Percentiles rank a stretch among this genome's conserved stretches.
Conservation (phyloP, 2,797 vertebrate species). For the Neosilurus mollespiculum region DNA sequence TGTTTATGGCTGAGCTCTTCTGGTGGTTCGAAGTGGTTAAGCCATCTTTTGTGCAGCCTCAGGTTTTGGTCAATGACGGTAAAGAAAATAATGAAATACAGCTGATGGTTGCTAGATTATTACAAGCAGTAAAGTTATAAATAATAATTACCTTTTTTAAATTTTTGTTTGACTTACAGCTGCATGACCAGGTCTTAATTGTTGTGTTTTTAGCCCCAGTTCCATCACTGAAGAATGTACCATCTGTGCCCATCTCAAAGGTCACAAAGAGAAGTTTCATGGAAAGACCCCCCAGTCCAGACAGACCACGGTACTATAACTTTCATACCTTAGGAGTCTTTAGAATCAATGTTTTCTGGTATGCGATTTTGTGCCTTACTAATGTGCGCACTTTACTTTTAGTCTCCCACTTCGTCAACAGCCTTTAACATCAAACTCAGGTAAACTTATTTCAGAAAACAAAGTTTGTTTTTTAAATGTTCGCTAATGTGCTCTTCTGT, state of each 20-base stretch:
- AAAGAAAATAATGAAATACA: conserved; percentile 21
- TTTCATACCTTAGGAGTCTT: neutral
- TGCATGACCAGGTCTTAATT: neutral
- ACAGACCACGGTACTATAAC: conserved; percentile 82
- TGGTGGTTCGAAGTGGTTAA: conserved; percentile 97
- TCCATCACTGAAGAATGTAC: conserved; percentile 71
- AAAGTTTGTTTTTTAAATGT: neutral
- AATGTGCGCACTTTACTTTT: conserved; percentile 3
- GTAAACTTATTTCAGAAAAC: conserved; percentile 63
- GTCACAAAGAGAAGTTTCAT: conserved; percentile 81
- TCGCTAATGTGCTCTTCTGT: neutral
- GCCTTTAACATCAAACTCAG: conserved; percentile 78
- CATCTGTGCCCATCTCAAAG: conserved; percentile 78
- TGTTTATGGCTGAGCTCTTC: conserved; percentile 97
- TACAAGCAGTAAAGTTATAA: neutral
- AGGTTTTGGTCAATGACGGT: conserved; percentile 71
- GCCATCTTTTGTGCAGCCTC: conserved; percentile 92
- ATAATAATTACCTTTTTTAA: neutral
- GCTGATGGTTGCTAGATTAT: neutral
- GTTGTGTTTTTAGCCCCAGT: conserved; percentile 68
- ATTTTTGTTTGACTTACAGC: neutral
- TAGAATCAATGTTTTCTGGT: neutral
- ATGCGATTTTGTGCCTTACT: neutral
- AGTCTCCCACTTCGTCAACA: conserved; percentile 79
- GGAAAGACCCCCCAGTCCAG: conserved; percentile 79